These are phyloP conservation scores for Himalopsyche kuldschensis DNA, from an alignment of 2,888 invertebrate genomes.

Conservation along the genomic window DNA sequence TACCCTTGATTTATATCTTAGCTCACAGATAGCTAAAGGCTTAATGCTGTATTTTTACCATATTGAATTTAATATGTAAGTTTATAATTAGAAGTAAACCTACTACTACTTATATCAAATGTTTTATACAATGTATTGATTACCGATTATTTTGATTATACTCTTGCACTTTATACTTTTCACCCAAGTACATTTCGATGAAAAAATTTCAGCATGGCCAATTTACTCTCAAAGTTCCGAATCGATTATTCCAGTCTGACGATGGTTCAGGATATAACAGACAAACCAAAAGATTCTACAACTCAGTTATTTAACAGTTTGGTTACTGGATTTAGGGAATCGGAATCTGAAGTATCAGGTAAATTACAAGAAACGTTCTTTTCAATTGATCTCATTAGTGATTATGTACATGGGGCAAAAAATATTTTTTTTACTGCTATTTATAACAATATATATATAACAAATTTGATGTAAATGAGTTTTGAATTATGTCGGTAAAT, in stretches of 20 bases:
- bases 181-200: background rate
- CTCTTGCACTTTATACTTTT: too few relatives aligned
- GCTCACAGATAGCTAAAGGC: too few relatives aligned
- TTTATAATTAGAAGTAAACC: too few relatives aligned
- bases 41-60: too few relatives aligned
- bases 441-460: too few relatives aligned
- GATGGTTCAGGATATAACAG: slow-evolving; percentile 88
- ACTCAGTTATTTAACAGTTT: slow-evolving; percentile 72
- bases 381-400: background rate
- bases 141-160: background rate
- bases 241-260: slow-evolving; percentile 90
- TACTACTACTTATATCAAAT: too few relatives aligned
- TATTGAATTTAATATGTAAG: too few relatives aligned
- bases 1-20: too few relatives aligned
- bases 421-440: too few relatives aligned
- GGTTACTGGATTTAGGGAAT: slow-evolving; percentile 66
- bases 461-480: too few relatives aligned
- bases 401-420: too few relatives aligned
- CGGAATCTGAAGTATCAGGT: slow-evolving; percentile 31
- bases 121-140: background rate
- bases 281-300: slow-evolving; percentile 76
- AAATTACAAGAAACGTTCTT: background rate
- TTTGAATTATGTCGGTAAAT: too few relatives aligned
- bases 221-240: slow-evolving; percentile 88
- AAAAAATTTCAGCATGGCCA: slow-evolving; percentile 75